These are phyloP conservation scores for Upupa epops DNA, from an alignment of 2,113 vertebrate genomes.

Conservation along the genomic window DNA sequence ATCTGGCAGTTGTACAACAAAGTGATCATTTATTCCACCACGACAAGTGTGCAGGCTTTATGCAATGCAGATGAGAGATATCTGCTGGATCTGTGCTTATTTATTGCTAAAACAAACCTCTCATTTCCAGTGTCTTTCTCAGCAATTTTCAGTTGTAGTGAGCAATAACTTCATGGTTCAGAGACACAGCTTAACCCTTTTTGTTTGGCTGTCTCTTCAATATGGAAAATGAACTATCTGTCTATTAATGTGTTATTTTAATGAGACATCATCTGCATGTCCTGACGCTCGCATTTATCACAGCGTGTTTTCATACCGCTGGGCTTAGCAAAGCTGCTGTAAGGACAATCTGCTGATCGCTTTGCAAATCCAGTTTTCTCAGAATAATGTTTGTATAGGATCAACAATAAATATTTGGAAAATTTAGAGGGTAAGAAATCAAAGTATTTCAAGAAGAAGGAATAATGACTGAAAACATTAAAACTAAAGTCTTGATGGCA, in stretches of 20 bases:
- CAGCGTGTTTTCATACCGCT: background rate
- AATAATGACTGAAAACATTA: background rate
- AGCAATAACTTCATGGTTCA: background rate
- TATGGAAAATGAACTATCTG: background rate
- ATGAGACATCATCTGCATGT: slow-evolving; percentile 8
- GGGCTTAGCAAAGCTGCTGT: background rate
- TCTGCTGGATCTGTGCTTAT: background rate
- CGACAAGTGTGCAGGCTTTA: background rate
- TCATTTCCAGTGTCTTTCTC: background rate
- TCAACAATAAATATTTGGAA: background rate
- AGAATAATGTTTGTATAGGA: background rate
- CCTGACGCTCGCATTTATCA: slow-evolving; percentile 23
- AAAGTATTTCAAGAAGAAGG: background rate
- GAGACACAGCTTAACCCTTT: background rate
- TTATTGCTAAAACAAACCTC: slow-evolving; percentile 1
- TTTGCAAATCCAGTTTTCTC: slow-evolving; percentile 10
- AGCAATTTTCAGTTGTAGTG: background rate
- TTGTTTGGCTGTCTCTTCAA: background rate
- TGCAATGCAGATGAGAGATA: slow-evolving; percentile 6
- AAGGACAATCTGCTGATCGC: background rate
- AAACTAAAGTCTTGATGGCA: background rate
- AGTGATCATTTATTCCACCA: background rate
- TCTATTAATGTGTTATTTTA: slow-evolving; percentile 9
- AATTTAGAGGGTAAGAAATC: background rate
- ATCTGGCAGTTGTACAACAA: slow-evolving; percentile 10